These are phyloP conservation scores for Diaperis boleti DNA, from an alignment of 2,888 invertebrate genomes.

Conservation along the genomic window DNA sequence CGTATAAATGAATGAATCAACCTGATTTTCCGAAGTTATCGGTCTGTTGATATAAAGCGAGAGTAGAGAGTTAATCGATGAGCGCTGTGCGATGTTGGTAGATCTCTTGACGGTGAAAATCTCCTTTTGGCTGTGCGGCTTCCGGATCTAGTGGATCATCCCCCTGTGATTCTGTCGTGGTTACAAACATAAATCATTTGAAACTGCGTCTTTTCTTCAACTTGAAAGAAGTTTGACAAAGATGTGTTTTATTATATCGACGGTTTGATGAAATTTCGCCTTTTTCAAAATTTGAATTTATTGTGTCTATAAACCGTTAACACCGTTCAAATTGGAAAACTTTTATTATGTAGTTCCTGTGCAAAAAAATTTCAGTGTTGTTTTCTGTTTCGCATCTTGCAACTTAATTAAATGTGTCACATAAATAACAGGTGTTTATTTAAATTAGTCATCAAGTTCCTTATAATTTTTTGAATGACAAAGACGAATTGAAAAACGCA, in stretches of 20 bases:
- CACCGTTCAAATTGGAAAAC: too few relatives aligned
- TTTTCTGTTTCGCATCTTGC: too few relatives aligned
- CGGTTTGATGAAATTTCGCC: conserved; percentile 49
- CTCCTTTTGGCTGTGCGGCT: conserved; percentile 50
- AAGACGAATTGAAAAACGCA: too few relatives aligned
- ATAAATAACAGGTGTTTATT: too few relatives aligned
- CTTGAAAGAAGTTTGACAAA: conserved; percentile 51
- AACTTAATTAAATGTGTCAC: too few relatives aligned
- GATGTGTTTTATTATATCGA: conserved; percentile 51
- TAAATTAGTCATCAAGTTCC: too few relatives aligned
- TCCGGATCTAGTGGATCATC: conserved; percentile 52
- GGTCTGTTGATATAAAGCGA: conserved; percentile 45
- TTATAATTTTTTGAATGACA: too few relatives aligned
- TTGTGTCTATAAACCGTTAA: too few relatives aligned
- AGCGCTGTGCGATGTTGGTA: conserved; percentile 5
- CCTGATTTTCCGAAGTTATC: conserved; percentile 51
- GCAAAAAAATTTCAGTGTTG: too few relatives aligned
- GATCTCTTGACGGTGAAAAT: conserved; percentile 35
- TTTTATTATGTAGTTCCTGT: too few relatives aligned
- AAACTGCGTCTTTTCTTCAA: conserved; percentile 39
- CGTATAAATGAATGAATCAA: conserved; percentile 57
- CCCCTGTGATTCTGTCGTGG: conserved; percentile 52
- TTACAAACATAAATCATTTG: conserved; percentile 56
- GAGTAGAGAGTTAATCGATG: conserved; percentile 52
- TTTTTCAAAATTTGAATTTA: too few relatives aligned